Evolutionary conservation across 2,797 vertebrate species (phyloP).

Genomic region (Lateolabrax maculatus): DNA sequence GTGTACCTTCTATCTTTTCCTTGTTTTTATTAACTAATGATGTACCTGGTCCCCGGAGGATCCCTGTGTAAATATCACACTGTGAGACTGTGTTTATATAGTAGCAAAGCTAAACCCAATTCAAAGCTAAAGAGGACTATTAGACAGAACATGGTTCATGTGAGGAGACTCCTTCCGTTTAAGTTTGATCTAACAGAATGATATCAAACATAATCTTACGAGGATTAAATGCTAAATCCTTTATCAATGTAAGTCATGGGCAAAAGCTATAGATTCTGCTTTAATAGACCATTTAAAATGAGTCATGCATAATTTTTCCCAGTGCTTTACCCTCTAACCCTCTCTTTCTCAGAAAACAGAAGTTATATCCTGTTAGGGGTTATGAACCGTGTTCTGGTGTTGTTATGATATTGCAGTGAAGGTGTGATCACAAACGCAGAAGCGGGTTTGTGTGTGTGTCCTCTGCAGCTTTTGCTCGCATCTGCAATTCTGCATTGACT

Average conservation of each 20-base stretch:
- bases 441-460: conserved; percentile 31
- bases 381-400: conserved; percentile 23
- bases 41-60: background rate
- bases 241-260: conserved; percentile 54
- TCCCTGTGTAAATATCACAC: conserved; percentile 22
- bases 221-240: conserved; percentile 59
- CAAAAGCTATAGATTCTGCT: conserved; percentile 42
- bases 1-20: background rate
- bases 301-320: conserved; percentile 57
- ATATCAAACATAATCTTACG: conserved; percentile 52
- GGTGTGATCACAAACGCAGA: conserved; percentile 27
- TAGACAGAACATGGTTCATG: conserved; percentile 22
- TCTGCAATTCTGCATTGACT: conserved; percentile 78
- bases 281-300: conserved; percentile 65
- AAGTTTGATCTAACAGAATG: conserved; percentile 49
- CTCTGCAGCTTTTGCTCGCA: conserved; percentile 75
- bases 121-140: conserved; percentile 21
- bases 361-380: conserved; percentile 37
- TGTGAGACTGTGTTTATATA: conserved; percentile 15
- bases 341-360: conserved; percentile 22
- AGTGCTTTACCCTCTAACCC: conserved; percentile 48
- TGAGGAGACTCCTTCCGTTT: conserved; percentile 27
- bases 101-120: conserved; percentile 18
- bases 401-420: conserved; percentile 57
- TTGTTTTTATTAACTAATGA: conserved; percentile 14